These are phyloP conservation scores for Aphelinus atriplicis DNA, from an alignment of 1,140 invertebrate species.

Conservation along the genomic window DNA sequence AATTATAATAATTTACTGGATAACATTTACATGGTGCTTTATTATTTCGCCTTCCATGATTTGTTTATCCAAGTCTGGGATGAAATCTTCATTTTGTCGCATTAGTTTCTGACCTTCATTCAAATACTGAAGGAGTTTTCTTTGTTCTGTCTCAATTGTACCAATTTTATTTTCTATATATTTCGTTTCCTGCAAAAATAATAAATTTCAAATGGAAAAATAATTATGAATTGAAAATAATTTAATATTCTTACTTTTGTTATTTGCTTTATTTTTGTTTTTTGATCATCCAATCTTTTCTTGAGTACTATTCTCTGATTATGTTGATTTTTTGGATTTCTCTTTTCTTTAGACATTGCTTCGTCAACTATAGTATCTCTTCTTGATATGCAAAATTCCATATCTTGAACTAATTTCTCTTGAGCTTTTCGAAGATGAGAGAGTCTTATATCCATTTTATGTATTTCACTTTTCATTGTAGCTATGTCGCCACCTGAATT, in stretches of 20 bases:
- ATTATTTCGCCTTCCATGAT: conserved; percentile 63
- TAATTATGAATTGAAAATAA: neutral
- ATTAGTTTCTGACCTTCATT: conserved; percentile 49
- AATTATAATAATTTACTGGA: conserved; percentile 5
- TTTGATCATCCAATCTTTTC: conserved; percentile 69
- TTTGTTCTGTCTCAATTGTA: conserved; percentile 48
- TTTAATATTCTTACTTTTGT: conserved; percentile 59
- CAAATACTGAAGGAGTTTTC: conserved; percentile 48
- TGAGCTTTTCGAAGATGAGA: conserved; percentile 76
- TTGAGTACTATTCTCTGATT: conserved; percentile 56
- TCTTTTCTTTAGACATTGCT: conserved; percentile 69
- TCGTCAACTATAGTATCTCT: conserved; percentile 74
- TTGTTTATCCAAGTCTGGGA: conserved; percentile 63
- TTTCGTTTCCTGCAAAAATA: conserved; percentile 53
- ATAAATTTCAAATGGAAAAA: neutral
- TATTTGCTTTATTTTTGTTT: conserved; percentile 68
- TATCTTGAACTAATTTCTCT: conserved; percentile 78
- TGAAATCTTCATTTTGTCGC: conserved; percentile 49
- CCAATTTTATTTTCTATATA: conserved; percentile 51
- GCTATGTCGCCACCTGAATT: conserved; percentile 75
- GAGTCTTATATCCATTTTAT: conserved; percentile 78
- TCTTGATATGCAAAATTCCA: conserved; percentile 78
- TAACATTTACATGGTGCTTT: conserved; percentile 56
- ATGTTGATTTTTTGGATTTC: conserved; percentile 58
- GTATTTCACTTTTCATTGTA: conserved; percentile 82